phyloP scores from a whole-genome alignment of 1,140 invertebrate genomes.

The Hylaeus volcanicus region DNA sequence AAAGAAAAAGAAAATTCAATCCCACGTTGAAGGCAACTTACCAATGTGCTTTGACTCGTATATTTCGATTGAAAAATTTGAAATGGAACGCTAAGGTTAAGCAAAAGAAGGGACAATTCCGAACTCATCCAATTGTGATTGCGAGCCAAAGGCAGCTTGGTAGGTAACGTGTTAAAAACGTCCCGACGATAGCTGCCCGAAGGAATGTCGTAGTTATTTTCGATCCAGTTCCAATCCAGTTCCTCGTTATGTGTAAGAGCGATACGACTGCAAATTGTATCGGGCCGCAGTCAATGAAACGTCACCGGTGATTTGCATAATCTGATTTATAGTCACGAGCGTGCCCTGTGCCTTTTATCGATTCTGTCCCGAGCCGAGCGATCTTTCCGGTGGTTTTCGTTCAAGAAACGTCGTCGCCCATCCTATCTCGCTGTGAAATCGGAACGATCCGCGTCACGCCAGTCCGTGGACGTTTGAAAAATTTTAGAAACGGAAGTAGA shows the following conservation, averaged over 20 bases:
- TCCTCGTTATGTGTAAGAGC: slow-evolving; percentile 36
- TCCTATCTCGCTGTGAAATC: neutral
- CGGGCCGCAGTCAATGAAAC: slow-evolving; percentile 45
- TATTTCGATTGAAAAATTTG: no score
- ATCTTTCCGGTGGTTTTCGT: neutral
- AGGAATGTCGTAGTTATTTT: slow-evolving; percentile 49
- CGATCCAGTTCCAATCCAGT: slow-evolving; percentile 41
- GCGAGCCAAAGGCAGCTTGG: neutral
- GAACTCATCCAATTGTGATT: slow-evolving; percentile 10
- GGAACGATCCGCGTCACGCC: no score
- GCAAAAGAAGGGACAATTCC: no score
- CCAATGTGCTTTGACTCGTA: no score
- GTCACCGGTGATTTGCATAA: slow-evolving; percentile 41
- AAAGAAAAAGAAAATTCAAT: no score
- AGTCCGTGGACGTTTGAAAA: no score
- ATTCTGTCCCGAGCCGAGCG: neutral
- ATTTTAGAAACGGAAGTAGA: no score
- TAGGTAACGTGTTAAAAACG: slow-evolving; percentile 49
- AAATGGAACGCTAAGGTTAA: no score
- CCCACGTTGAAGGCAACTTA: no score
- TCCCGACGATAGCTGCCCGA: slow-evolving; percentile 15
- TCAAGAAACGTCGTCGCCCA: neutral
- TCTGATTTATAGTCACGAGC: slow-evolving; percentile 30
- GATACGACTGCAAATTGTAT: slow-evolving; percentile 44
- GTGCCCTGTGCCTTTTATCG: neutral